A percentile compares a stretch with the other conserved stretches of the same genome.
These are phyloP conservation scores for Lymantria monacha DNA, from an alignment of 2,888 invertebrate species.

Conservation along the genomic window DNA sequence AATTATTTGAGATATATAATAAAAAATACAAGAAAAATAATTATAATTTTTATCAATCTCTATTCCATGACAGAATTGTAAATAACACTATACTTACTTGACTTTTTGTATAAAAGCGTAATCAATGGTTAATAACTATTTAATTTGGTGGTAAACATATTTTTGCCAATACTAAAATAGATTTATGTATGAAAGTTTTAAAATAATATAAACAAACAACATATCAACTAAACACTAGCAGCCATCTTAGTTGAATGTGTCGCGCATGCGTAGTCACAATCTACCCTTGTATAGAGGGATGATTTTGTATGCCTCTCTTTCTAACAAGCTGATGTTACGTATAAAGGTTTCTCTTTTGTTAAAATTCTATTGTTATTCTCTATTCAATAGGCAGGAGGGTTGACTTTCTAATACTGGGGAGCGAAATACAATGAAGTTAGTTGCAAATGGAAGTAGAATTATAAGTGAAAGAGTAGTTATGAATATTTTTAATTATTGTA, in stretches of 20 bases:
- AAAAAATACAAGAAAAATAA: no score
- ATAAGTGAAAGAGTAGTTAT: no score
- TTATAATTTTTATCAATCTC: no score
- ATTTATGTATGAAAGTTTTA: neutral
- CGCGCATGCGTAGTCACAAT: constrained; percentile 58
- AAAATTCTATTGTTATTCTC: constrained; percentile 55
- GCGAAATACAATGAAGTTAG: constrained; percentile 54
- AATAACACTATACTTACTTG: no score
- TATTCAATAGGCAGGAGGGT: constrained; percentile 60
- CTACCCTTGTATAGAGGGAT: constrained; percentile 60
- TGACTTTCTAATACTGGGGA: constrained; percentile 53
- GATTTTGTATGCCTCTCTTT: constrained; percentile 43
- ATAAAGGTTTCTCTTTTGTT: constrained; percentile 36
- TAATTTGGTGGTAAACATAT: no score
- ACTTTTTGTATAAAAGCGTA: no score
- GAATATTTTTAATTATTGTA: no score
- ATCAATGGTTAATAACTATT: no score
- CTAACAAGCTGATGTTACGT: constrained; percentile 7
- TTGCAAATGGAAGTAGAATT: constrained; percentile 10
- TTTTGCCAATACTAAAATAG: no score
- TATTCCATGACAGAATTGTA: no score
- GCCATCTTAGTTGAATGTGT: constrained; percentile 71
- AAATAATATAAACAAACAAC: constrained; percentile 36
- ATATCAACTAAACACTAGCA: constrained; percentile 54
- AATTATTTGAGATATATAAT: no score